These are phyloP conservation scores for Brachypodius melanocephalos DNA, from an alignment of 2,113 vertebrate genomes.

Conservation along the genomic window DNA sequence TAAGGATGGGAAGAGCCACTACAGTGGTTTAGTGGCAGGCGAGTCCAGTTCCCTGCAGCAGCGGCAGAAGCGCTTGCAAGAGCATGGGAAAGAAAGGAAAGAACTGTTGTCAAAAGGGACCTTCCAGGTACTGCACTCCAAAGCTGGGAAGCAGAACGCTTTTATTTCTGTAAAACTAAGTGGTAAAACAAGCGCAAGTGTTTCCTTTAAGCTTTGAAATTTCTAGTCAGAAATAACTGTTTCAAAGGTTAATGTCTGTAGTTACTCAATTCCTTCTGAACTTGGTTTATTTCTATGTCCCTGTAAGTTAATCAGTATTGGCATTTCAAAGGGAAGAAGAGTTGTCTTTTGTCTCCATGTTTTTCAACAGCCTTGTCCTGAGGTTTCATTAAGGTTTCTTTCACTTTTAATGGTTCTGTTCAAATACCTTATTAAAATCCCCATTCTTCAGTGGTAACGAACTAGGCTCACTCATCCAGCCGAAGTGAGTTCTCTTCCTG, in stretches of 20 bases:
- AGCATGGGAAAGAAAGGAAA: conserved; percentile 91
- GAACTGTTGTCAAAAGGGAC: conserved; percentile 85
- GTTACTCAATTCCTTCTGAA: neutral
- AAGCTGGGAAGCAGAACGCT: neutral
- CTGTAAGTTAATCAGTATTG: neutral
- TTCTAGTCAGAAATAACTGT: neutral
- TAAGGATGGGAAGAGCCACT: conserved; percentile 78
- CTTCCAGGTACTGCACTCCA: conserved; percentile 74
- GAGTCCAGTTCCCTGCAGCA: conserved; percentile 71
- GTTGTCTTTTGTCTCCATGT: neutral
- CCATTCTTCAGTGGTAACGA: neutral
- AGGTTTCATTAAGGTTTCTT: neutral
- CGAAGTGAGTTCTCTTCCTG: neutral
- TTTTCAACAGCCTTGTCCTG: neutral
- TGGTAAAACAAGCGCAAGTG: neutral
- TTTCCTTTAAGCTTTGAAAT: neutral
- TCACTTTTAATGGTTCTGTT: neutral
- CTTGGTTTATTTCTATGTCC: neutral
- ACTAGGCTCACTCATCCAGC: neutral
- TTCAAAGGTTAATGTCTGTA: neutral
- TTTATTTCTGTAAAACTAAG: neutral
- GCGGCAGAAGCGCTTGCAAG: conserved; percentile 86
- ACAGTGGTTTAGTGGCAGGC: conserved; percentile 45
- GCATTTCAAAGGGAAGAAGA: neutral
- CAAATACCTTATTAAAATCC: neutral